Base-by-base conservation (phyloP, 2,888 invertebrate species). In the Trissoscelio sp. region DNA sequence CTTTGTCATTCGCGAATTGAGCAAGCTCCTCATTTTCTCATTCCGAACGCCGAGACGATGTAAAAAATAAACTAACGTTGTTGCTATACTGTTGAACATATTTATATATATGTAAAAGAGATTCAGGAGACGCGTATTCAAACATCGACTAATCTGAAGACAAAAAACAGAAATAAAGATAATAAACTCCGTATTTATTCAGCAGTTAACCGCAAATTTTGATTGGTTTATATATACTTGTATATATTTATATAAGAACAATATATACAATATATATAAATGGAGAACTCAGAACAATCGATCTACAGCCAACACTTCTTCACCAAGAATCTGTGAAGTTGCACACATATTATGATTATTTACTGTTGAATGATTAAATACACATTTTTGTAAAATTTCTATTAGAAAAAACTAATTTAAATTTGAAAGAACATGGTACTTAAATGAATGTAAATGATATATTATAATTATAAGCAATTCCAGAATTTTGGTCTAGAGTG, bases 1-100 rank as follows among this genome's bases (percentile, higher is more conserved):
- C 5, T 44, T 57, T 37, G 12, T 12, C 3, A 34, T 58, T 58
- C 6, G 22, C 14, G n/a, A 42, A 37, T 37, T 37, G 37, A 3
- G 37, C 9, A 20, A 18, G 34, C 31, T 22, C 42, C 31, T 62
- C 46, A 51, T 66, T 79, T 72, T 58, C 60, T 66, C 48, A 73
- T 79, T 74, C 70, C 58, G 28, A 44, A 44, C 55, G 53, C 24
- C 20, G 53, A 58, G 58, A 75, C 73, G 57, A 60, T 77, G 75
- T 77, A 67, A 77, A 81, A 51, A 73, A 1, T 20, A 69, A 66
- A 64, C 48, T 34, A 60, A 73, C 34, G 34, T 64, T 86, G 83
- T 85, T 86, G 83, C 81, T 84, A 82, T 82, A 82, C 83, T 85
- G 85, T 87, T 87, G 83, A 85, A 84, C 82, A 83, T 85, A 83